These are phyloP conservation scores for Ceuthmochares aereus DNA, from an alignment of 2,113 vertebrate species.

Conservation along the genomic window DNA sequence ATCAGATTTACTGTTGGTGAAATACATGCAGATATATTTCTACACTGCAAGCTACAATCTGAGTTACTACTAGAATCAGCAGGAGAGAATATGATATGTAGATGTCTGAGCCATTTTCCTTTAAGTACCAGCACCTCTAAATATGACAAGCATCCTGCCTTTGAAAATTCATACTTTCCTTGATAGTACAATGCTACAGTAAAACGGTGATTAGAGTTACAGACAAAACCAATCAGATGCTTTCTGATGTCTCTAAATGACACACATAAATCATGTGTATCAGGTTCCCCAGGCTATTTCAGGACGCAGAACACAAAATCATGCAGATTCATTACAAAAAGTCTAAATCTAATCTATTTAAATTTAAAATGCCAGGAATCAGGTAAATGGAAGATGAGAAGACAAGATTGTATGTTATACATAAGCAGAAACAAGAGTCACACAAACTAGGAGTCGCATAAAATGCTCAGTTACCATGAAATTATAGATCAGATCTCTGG, in stretches of 20 bases:
- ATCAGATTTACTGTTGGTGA: not conserved
- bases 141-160: not conserved
- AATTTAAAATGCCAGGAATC: slow-evolving; percentile 43
- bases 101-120: not conserved
- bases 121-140: not conserved
- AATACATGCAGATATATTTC: not conserved
- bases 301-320: slow-evolving; percentile 1
- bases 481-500: not conserved
- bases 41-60: not conserved
- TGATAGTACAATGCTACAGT: not conserved
- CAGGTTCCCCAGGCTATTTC: slow-evolving; percentile 24
- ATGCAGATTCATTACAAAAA: slow-evolving; percentile 48
- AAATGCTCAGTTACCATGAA: not conserved
- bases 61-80: not conserved
- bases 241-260: slow-evolving; percentile 28
- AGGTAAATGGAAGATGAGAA: not conserved
- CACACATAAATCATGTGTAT: slow-evolving; percentile 3
- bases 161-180: slow-evolving; percentile 2
- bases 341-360: slow-evolving; percentile 51
- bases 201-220: slow-evolving; percentile 9
- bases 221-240: slow-evolving; percentile 13
- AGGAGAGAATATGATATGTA: not conserved
- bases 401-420: not conserved
- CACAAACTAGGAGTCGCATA: not conserved
- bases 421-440: not conserved